Evolutionary conservation across 2,888 invertebrate genomes (phyloP).

Genomic region (Petrolisthes cinctipes): DNA sequence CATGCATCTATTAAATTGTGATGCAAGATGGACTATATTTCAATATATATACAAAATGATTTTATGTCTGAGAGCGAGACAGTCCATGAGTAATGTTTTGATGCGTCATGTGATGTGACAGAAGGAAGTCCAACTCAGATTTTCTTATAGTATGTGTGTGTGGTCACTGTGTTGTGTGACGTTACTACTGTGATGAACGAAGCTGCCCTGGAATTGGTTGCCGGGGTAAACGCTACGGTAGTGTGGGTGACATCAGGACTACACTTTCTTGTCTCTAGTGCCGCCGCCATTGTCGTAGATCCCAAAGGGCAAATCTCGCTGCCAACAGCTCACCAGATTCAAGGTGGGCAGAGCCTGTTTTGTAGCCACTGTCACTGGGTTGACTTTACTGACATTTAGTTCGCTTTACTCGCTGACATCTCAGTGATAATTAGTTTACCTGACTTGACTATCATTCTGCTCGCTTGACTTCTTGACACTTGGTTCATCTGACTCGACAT

Average conservation of each 20-base stretch:
- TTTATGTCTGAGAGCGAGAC: background rate
- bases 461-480: too few species aligned
- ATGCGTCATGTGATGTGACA: background rate
- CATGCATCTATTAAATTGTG: too few species aligned
- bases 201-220: slow-evolving; percentile 19
- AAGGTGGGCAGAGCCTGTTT: background rate
- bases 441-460: too few species aligned
- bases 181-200: slow-evolving; percentile 66
- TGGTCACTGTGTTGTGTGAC: background rate
- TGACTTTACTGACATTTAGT: too few species aligned
- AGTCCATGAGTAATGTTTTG: background rate
- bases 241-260: slow-evolving; percentile 15
- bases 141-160: background rate
- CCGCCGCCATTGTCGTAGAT: slow-evolving; percentile 8
- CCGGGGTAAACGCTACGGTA: slow-evolving; percentile 36
- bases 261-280: slow-evolving; percentile 6
- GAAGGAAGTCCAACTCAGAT: background rate
- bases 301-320: background rate
- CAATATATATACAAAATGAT: too few species aligned
- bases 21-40: too few species aligned
- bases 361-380: too few species aligned
- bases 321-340: slow-evolving; percentile 10
- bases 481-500: too few species aligned
- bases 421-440: too few species aligned
- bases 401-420: too few species aligned